These are phyloP conservation scores for Aspidiotus rigidus DNA, from an alignment of 2,888 invertebrate genomes.

Conservation along the genomic window DNA sequence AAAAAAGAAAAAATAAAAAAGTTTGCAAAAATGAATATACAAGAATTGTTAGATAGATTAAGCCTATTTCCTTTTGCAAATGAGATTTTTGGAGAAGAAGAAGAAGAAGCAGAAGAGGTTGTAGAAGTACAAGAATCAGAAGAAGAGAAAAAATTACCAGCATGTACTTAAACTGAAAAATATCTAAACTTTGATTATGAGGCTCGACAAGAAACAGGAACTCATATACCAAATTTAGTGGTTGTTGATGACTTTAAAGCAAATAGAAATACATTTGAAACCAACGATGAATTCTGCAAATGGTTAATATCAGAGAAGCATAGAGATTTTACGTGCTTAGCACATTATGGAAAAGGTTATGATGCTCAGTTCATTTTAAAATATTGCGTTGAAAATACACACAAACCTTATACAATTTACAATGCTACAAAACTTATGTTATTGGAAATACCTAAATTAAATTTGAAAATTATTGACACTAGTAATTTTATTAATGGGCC, in stretches of 20 bases:
- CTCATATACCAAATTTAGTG: not conserved
- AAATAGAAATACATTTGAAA: not conserved
- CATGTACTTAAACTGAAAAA: no score
- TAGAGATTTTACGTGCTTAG: no score
- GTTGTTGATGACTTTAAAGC: not conserved
- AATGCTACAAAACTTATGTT: conserved; percentile 26
- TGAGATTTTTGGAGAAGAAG: no score
- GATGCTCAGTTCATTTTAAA: no score
- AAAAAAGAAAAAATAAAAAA: no score
- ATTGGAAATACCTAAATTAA: conserved; percentile 7
- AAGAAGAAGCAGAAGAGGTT: conserved; percentile 17
- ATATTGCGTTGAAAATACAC: no score
- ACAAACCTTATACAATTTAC: conserved; percentile 22
- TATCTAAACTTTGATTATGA: conserved; percentile 36
- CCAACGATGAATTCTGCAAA: no score
- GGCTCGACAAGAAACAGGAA: conserved; percentile 29
- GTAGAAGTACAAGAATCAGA: no score
- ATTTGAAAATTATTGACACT: not conserved
- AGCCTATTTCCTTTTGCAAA: conserved; percentile 11
- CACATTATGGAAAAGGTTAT: no score
- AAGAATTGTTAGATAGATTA: conserved; percentile 17
- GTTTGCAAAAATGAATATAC: conserved; percentile 17
- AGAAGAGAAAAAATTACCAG: no score
- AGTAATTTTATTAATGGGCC: conserved; percentile 2
- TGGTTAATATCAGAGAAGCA: no score